Conservation (phyloP, 2,797 vertebrate genomes). For the Synaphobranchus kaupii region DNA sequence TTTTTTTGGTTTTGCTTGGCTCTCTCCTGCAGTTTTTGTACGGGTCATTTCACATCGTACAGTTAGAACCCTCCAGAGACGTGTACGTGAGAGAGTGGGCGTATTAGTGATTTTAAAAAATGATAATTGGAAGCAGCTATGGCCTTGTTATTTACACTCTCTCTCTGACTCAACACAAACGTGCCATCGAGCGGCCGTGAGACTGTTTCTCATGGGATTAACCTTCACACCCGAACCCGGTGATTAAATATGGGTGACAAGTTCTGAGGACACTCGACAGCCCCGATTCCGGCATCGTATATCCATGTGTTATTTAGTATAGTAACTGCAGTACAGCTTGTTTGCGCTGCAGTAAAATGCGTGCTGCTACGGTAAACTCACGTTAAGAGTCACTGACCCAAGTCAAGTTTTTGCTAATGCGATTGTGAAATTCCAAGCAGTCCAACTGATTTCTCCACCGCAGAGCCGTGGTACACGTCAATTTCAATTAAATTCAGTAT, state of each 20-base stretch:
- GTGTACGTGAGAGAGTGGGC: background rate
- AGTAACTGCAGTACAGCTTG: background rate
- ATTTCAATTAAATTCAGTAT: background rate
- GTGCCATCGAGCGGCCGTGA: background rate
- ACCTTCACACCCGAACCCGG: background rate
- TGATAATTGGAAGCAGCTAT: background rate
- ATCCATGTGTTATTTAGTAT: background rate
- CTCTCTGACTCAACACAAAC: background rate
- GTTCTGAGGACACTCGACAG: background rate
- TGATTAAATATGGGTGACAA: background rate
- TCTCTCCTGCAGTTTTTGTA: background rate
- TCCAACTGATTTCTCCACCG: background rate
- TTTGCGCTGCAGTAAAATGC: background rate
- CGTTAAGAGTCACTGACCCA: background rate
- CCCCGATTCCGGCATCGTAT: background rate
- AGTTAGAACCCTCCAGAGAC: background rate
- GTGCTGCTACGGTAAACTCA: background rate
- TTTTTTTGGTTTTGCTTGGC: background rate
- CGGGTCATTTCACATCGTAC: background rate
- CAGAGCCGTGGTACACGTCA: background rate
- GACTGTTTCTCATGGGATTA: background rate
- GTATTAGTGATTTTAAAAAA: background rate
- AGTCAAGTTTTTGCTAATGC: background rate
- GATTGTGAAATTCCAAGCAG: background rate
- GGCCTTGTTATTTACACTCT: background rate